Evolutionary conservation across 2,888 invertebrate species (phyloP), one percentile per base, ranked within the genome.

Genomic region (Hypomecis atomaria): DNA sequence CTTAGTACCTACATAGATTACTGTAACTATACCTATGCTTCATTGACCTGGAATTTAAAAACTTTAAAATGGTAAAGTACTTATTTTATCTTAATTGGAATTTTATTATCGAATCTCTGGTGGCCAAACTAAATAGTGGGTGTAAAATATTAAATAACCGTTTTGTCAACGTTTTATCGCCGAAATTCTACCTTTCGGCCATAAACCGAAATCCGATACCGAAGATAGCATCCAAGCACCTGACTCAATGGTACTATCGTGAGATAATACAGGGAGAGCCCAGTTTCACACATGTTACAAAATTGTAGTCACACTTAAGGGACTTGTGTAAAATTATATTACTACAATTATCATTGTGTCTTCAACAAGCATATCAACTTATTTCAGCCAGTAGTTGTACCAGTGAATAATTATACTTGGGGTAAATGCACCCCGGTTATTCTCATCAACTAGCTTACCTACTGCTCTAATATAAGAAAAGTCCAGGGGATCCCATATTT

Each of bases 131-230:
- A 38, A 13, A 38, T 37, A 57, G 34, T 11, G 1, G 48, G 34
- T 42, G 57, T 42, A 11, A n/a, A 54, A 47, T 33, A 45, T 57
- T 38, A 47, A 57, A 57, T 8, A 43, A n/a, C 13, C 54, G 61
- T 53, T 59, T 50, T 50, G 59, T 50, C 50, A 59, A 49, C 50
- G 37, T 59, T 59, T 58, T 59, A 50, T 44, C 8, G 11, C 13
- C 13, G n/a, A 49, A 40, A 13, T 44, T 42, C 6, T 47, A 56
- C 38, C 38, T 40, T 49, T 52, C 23, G 42, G 56, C 40, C 48
- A 50, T 62, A 54, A 62, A 62, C 54, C 57, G 57, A 62, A 67
- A 66, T 65, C 74, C 66, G 52, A 68, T 66, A 68, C 60, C 50
- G 57, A 66, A 69, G 57, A 53, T 62, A 23, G 36, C 23, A 42